These are phyloP conservation scores for Craseonycteris thonglongyai DNA, from an alignment of 2,113 vertebrate genomes.

Conservation along the genomic window DNA sequence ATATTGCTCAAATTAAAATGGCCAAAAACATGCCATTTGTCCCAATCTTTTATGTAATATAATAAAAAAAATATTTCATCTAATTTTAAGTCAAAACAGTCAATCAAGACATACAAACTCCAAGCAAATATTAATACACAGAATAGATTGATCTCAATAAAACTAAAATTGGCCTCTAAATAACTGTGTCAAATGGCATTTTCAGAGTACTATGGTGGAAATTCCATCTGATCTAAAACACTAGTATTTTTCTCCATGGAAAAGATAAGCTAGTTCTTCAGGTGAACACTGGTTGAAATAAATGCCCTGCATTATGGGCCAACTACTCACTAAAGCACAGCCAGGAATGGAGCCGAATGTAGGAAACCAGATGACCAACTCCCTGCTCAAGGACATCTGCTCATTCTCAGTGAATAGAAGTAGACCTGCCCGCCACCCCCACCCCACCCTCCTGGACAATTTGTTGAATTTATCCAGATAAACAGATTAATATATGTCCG, in stretches of 20 bases:
- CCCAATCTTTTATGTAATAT: neutral
- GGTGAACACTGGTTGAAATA: neutral
- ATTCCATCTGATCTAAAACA: neutral
- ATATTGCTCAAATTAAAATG: neutral
- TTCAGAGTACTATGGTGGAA: neutral
- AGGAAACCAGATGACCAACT: neutral
- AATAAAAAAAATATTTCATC: neutral
- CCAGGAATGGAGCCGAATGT: neutral
- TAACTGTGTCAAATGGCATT: neutral
- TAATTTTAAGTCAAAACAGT: neutral
- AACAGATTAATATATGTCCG: neutral
- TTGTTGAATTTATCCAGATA: neutral
- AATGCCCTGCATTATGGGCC: neutral
- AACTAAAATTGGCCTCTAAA: neutral
- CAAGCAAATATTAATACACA: neutral
- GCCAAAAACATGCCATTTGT: neutral
- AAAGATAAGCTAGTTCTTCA: neutral
- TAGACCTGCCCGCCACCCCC: too few species aligned
- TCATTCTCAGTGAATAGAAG: neutral
- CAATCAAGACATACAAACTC: neutral
- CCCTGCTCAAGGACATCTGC: neutral
- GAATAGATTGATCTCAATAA: neutral
- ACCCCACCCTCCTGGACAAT: neutral
- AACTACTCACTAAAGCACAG: neutral
- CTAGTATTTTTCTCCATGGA: neutral